These are phyloP conservation scores for Leptogaster cylindrica DNA, from an alignment of 2,888 invertebrate species.

Conservation along the genomic window DNA sequence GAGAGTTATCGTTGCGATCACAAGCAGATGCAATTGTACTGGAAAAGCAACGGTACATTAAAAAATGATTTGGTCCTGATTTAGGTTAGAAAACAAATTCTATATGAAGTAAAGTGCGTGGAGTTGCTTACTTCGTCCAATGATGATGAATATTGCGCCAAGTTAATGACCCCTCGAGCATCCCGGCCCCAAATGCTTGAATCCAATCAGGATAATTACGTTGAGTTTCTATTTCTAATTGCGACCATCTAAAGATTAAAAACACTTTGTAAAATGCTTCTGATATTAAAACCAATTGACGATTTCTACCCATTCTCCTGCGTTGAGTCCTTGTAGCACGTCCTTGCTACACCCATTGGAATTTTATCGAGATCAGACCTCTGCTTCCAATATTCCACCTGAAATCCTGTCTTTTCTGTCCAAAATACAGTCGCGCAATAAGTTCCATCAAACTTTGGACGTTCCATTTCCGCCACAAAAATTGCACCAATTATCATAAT, in stretches of 20 bases:
- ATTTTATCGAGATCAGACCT: conserved; percentile 72
- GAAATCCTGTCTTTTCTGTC: conserved; percentile 72
- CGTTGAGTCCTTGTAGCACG: conserved; percentile 76
- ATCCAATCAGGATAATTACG: conserved; percentile 75
- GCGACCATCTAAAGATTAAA: conserved; percentile 84
- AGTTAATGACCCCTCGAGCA: conserved; percentile 82
- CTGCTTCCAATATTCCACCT: conserved; percentile 79
- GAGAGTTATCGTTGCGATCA: conserved; percentile 58
- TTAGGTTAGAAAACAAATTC: too few species aligned
- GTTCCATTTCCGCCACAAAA: conserved; percentile 73
- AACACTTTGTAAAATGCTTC: background rate
- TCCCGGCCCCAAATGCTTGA: conserved; percentile 86
- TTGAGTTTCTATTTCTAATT: conserved; percentile 80
- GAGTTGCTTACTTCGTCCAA: conserved; percentile 73
- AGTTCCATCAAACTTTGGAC: conserved; percentile 75
- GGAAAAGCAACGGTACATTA: too few species aligned
- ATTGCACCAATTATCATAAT: conserved; percentile 73
- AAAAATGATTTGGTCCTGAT: too few species aligned
- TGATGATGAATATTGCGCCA: conserved; percentile 81
- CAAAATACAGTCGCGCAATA: conserved; percentile 72
- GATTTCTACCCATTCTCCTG: conserved; percentile 72
- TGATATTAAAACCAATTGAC: background rate
- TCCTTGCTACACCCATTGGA: conserved; percentile 74
- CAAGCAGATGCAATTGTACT: conserved; percentile 61
- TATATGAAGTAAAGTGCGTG: too few species aligned